phyloP scores from a whole-genome alignment of 53 echinoderm and acorn worm species.

The Luidia sarsii region DNA sequence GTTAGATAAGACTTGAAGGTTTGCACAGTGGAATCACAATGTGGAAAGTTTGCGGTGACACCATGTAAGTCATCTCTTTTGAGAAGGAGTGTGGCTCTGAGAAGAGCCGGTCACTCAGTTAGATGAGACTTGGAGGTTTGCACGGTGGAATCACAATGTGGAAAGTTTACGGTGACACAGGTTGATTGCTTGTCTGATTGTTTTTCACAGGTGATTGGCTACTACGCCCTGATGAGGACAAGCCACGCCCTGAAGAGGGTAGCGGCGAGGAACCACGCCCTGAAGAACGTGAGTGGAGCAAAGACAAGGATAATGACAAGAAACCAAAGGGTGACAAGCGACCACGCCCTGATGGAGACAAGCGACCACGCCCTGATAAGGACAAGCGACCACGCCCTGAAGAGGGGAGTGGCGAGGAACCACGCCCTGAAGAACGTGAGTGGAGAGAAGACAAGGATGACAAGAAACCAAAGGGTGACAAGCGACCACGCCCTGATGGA shows the following conservation, averaged over 20 bases:
- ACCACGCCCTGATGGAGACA: background rate
- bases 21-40: too few species aligned
- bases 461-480: background rate
- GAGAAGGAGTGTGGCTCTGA: too few species aligned
- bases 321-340: too few species aligned
- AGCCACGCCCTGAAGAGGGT: background rate
- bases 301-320: background rate
- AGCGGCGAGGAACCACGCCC: background rate
- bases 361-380: background rate
- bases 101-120: too few species aligned
- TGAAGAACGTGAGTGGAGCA: constrained; percentile 3
- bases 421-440: background rate
- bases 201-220: background rate
- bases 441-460: background rate
- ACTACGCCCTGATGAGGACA: background rate
- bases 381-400: background rate
- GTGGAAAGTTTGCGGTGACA: too few species aligned
- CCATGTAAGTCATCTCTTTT: too few species aligned
- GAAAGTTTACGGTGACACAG: too few species aligned
- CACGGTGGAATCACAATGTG: too few species aligned
- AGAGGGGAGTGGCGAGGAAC: background rate
- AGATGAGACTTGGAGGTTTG: too few species aligned
- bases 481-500: background rate
- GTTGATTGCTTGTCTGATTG: too few species aligned
- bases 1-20: too few species aligned